Evolutionary conservation across 2,113 vertebrate species (phyloP).

Genomic region (Nerophis lumbriciformis): DNA sequence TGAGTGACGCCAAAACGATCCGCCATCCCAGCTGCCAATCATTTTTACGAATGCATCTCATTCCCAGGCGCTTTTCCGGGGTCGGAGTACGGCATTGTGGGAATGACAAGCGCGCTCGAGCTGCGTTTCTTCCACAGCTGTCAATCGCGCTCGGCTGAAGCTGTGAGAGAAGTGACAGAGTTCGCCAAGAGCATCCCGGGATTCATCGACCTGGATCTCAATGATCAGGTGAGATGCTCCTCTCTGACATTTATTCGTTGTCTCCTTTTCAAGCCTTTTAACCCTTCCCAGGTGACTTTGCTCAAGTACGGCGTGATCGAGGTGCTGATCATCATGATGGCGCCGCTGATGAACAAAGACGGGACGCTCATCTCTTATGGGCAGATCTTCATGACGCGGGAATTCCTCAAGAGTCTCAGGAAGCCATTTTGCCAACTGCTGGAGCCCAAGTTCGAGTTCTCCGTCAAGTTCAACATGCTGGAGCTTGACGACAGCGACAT

Average conservation of each 20-base stretch:
- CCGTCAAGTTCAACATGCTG: slow-evolving; percentile 95
- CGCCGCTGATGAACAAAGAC: slow-evolving; percentile 98
- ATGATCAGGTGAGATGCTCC: slow-evolving; percentile 78
- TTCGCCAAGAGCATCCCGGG: slow-evolving; percentile 97
- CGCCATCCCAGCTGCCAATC: no score
- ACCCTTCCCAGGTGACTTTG: slow-evolving; percentile 78
- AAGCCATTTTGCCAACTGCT: slow-evolving; percentile 96
- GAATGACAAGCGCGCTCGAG: slow-evolving; percentile 71
- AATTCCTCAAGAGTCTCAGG: slow-evolving; percentile 95
- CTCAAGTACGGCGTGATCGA: slow-evolving; percentile 96
- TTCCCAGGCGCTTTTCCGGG: slow-evolving; percentile 11
- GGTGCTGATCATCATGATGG: slow-evolving; percentile 92
- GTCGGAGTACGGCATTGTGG: slow-evolving; percentile 28
- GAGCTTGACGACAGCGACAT: slow-evolving; percentile 97
- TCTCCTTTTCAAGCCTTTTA: neutral
- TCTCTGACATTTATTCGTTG: neutral
- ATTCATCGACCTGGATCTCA: slow-evolving; percentile 88
- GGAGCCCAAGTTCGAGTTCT: slow-evolving; percentile 99
- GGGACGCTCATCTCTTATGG: slow-evolving; percentile 93
- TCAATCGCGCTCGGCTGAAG: slow-evolving; percentile 92
- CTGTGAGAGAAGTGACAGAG: slow-evolving; percentile 93
- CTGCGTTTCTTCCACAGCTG: slow-evolving; percentile 94
- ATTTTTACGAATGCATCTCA: neutral
- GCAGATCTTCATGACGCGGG: slow-evolving; percentile 97
- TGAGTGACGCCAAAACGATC: slow-evolving; percentile 27